Evolutionary conservation across 2,797 vertebrate species (phyloP), one percentile per base, ranked within the genome.

Genomic region (Forpus xanthops): DNA sequence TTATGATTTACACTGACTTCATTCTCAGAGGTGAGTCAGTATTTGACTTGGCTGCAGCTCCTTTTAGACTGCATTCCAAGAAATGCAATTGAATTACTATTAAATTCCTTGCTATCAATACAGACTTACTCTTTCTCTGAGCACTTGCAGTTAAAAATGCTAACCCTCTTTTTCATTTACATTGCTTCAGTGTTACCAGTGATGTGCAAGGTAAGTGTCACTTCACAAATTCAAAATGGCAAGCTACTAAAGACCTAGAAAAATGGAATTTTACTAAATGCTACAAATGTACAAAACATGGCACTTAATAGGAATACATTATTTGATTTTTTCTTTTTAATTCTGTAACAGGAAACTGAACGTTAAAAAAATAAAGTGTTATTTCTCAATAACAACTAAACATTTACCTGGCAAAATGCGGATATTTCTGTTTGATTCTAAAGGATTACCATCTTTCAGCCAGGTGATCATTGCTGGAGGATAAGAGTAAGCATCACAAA

Each of bases 401-500:
- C 9, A 24, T 27, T 96, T 96, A 99, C 99, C 99, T 98, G 99
- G 99, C 52, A 99, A 98, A 93, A 99, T 98, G 68, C 98, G 98
- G 76, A 99, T 97, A 24, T 98, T 99, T 87, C 97, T 98, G 85
- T 96, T 98, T 61, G 99, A 99, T 90, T 99, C 98, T 77, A 99
- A 97, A 6, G 97, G 97, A 16, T 94, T 96, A 31, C 99, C 99
- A 19, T 99, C 98, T 95, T 99, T 99, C 78, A 99, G 98, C 99
- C 99, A 99, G 60, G 98, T 98, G 96, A 99, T 98, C 55, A 98
- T 97, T 75, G 99, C 99, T 20, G 99, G 98, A 20, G 99, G 99
- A 87, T 99, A 99, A 1, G 99, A 99, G 75, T 99, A 99, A 61
- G 98, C 99, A 80, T 99, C 99, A 82, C 99, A 99, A 86, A 99